Evolutionary conservation across 1,140 invertebrate species (phyloP).

Genomic region (Eciton burchellii): DNA sequence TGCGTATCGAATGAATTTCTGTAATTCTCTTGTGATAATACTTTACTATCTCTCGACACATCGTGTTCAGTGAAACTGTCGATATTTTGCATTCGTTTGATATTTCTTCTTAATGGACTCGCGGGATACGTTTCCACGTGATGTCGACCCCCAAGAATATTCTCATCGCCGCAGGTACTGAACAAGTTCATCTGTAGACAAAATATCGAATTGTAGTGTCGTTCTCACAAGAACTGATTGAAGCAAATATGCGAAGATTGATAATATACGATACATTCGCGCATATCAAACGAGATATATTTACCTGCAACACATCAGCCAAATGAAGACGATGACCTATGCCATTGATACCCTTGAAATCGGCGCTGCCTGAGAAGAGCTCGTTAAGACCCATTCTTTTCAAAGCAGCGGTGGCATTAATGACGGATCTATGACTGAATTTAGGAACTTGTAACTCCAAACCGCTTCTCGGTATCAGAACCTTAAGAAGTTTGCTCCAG

Average conservation of each 20-base stretch:
- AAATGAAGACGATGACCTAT: conserved; percentile 90
- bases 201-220: neutral
- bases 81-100: neutral
- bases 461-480: conserved; percentile 89
- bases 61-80: neutral
- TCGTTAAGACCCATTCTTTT: conserved; percentile 92
- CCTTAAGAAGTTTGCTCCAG: conserved; percentile 91
- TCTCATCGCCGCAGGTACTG: conserved; percentile 91
- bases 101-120: conserved; percentile 79
- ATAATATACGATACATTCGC: neutral
- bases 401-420: conserved; percentile 91
- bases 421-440: conserved; percentile 92
- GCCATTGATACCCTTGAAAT: conserved; percentile 92
- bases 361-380: conserved; percentile 90
- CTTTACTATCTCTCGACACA: neutral
- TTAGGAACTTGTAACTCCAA: conserved; percentile 93
- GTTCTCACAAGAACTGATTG: neutral
- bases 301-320: conserved; percentile 92
- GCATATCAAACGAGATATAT: too few relatives aligned
- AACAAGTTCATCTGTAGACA: conserved; percentile 88
- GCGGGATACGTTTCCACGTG: conserved; percentile 93
- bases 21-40: conserved; percentile 26
- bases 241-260: neutral
- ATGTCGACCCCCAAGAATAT: conserved; percentile 89
- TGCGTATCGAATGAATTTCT: conserved; percentile 7